A percentile compares a stretch with the other conserved stretches of the same genome.
Conservation (phyloP, 2,797 vertebrate genomes). For the Novumbra hubbsi region DNA sequence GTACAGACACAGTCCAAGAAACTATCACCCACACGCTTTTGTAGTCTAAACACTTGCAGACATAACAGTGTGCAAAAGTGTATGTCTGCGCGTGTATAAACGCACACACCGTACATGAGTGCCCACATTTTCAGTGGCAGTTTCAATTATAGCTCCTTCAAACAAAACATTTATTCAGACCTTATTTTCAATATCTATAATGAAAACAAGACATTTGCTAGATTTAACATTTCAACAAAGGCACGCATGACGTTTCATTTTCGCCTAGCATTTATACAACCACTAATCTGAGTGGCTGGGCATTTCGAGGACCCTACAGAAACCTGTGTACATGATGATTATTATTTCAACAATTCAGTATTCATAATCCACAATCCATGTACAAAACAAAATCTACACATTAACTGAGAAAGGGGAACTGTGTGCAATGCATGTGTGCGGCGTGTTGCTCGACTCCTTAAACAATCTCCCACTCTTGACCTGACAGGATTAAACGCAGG, state of each 20-base stretch:
- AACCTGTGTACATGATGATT: neutral
- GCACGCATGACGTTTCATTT: neutral
- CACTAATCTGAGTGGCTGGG: neutral
- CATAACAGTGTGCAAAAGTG: neutral
- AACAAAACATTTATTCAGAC: neutral
- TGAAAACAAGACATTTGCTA: neutral
- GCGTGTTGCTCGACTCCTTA: neutral
- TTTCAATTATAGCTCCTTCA: neutral
- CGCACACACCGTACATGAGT: neutral
- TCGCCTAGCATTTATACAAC: neutral
- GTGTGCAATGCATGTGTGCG: neutral
- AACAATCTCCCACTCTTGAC: neutral
- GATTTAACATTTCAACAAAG: neutral
- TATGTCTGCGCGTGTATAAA: neutral
- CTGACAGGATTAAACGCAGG: neutral
- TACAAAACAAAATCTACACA: neutral
- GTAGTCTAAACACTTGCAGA: neutral
- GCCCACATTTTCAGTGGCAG: slow-evolving; percentile 8
- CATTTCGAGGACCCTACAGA: neutral
- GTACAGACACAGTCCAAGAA: slow-evolving; percentile 12
- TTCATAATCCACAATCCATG: slow-evolving; percentile 3
- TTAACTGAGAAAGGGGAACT: neutral
- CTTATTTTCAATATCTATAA: neutral
- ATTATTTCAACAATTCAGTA: neutral
- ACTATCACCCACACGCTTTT: slow-evolving; percentile 28